These are phyloP conservation scores for Trilocha varians DNA, from an alignment of 2,888 invertebrate genomes.

Conservation along the genomic window DNA sequence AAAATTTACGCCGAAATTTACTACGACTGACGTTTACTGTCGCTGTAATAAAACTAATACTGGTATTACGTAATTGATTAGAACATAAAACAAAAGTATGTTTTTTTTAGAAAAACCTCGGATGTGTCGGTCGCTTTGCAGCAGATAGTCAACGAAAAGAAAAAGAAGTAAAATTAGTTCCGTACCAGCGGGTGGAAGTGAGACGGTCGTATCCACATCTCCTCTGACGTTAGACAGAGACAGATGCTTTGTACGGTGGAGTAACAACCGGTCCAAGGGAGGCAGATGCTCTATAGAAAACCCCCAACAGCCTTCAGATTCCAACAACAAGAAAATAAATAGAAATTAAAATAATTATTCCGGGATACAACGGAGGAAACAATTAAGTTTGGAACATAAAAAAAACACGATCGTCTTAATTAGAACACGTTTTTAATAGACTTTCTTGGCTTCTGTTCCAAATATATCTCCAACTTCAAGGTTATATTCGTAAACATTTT, in stretches of 20 bases:
- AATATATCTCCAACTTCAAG: not conserved
- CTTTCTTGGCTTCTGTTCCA: not conserved
- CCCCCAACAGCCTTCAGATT: conserved; percentile 58
- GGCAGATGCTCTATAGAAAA: conserved; percentile 64
- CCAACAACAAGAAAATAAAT: conserved; percentile 62
- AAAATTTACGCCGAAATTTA: not conserved
- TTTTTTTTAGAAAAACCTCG: conserved; percentile 25
- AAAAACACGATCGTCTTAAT: not conserved
- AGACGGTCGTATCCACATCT: conserved; percentile 23
- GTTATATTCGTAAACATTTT: not conserved
- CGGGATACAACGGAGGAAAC: not conserved
- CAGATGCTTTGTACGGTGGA: conserved; percentile 32
- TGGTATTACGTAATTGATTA: conserved; percentile 15
- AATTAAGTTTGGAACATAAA: not conserved
- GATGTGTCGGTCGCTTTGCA: conserved; percentile 36
- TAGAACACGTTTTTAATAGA: not conserved
- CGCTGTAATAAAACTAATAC: not conserved
- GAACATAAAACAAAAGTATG: conserved; percentile 24
- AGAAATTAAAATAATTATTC: conserved; percentile 34
- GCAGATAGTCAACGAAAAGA: conserved; percentile 52
- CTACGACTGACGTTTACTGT: conserved; percentile 1
- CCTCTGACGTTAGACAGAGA: conserved; percentile 34
- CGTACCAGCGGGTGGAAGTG: conserved; percentile 41
- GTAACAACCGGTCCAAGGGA: conserved; percentile 64
- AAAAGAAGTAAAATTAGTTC: conserved; percentile 66